A percentile compares a stretch with the other conserved stretches of the same genome.
phyloP scores from a whole-genome alignment of 2,113 vertebrate species.

The Solea senegalensis region DNA sequence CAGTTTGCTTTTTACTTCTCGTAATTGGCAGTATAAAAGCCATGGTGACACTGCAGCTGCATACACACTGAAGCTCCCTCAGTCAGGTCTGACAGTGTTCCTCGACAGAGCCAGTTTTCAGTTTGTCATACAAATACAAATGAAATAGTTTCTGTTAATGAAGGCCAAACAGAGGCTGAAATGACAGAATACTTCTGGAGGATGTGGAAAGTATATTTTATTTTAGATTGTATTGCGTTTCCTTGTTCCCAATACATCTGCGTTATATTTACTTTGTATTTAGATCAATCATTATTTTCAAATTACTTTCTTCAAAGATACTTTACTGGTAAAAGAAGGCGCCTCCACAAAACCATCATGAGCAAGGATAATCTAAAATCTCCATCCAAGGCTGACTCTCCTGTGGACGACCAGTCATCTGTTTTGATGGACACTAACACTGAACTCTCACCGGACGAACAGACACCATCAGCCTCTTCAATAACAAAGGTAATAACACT shows the following conservation, averaged over 20 bases:
- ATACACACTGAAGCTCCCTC: too few species aligned
- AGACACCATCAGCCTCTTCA: background rate
- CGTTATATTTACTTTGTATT: background rate
- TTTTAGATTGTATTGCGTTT: too few species aligned
- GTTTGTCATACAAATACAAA: too few species aligned
- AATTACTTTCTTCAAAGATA: background rate
- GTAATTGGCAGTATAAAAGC: too few species aligned
- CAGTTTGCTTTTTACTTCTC: too few species aligned
- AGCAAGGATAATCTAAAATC: background rate
- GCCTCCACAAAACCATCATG: rapidly evolving
- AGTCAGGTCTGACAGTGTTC: too few species aligned
- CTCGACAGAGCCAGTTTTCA: too few species aligned
- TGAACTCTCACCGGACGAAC: slow-evolving; percentile 4
- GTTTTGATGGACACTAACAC: slow-evolving; percentile 2
- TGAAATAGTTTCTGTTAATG: too few species aligned
- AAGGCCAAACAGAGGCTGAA: too few species aligned
- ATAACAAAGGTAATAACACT: slow-evolving; percentile 35
- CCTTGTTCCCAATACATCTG: background rate
- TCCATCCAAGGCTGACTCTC: background rate
- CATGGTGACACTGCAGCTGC: too few species aligned
- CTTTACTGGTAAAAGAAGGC: slow-evolving; percentile 6
- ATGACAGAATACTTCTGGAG: too few species aligned
- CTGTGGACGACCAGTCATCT: background rate
- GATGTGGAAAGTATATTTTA: too few species aligned
- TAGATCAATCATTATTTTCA: background rate